phyloP scores from a whole-genome alignment of 2,797 vertebrate genomes.

The Artibeus lituratus region DNA sequence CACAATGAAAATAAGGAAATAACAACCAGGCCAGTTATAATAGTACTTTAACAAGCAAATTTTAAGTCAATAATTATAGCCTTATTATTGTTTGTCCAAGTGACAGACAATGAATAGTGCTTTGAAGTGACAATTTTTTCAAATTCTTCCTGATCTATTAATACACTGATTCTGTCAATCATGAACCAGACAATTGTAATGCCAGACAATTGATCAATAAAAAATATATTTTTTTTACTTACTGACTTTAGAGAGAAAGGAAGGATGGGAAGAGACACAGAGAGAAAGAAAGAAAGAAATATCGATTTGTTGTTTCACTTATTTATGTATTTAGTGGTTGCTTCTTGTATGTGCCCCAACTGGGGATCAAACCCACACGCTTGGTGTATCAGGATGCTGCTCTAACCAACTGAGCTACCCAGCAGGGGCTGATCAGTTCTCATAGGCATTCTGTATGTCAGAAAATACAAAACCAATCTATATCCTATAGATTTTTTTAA shows the following conservation, averaged over 20 bases:
- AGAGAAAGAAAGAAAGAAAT: background rate
- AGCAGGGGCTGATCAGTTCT: background rate
- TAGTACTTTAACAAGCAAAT: background rate
- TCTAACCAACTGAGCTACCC: background rate
- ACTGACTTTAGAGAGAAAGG: background rate
- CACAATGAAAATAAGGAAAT: conserved; percentile 2
- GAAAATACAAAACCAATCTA: background rate
- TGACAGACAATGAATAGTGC: background rate
- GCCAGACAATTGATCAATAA: background rate
- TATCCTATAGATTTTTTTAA: background rate
- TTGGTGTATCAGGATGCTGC: background rate
- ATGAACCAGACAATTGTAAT: background rate
- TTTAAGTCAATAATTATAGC: background rate
- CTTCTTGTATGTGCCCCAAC: background rate
- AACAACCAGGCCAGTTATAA: background rate
- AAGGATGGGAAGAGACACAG: background rate
- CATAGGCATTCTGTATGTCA: background rate
- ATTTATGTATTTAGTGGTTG: background rate
- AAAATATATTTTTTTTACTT: background rate
- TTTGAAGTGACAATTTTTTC: background rate
- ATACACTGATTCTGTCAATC: background rate
- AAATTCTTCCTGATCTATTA: background rate
- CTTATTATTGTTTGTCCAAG: background rate
- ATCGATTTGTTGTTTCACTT: background rate
- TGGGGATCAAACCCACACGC: background rate